Conservation (phyloP, 2,113 vertebrate genomes). For the Reinhardtius hippoglossoides region DNA sequence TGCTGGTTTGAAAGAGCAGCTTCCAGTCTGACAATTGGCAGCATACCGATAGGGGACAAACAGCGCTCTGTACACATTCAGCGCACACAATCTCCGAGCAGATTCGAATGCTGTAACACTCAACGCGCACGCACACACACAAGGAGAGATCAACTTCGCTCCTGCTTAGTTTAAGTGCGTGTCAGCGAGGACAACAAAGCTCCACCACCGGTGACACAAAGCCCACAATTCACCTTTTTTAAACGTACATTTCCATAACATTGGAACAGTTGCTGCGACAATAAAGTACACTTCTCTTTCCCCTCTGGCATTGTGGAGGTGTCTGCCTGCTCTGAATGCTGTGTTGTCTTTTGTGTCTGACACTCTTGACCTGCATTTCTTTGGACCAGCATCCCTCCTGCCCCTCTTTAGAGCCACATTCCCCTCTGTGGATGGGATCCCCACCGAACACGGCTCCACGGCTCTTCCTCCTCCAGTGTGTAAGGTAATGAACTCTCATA, state of each 20-base stretch:
- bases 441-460: slow-evolving; percentile 27
- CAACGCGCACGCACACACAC: slow-evolving; percentile 34
- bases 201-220: slow-evolving; percentile 53
- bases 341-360: slow-evolving; percentile 67
- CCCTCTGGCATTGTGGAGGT: slow-evolving; percentile 57
- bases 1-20: slow-evolving; percentile 73
- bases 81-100: slow-evolving; percentile 35
- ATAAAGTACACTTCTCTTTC: slow-evolving; percentile 68
- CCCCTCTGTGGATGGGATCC: slow-evolving; percentile 32
- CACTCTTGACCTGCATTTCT: slow-evolving; percentile 74
- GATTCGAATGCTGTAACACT: slow-evolving; percentile 40
- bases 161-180: slow-evolving; percentile 58
- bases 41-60: slow-evolving; percentile 69
- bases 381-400: slow-evolving; percentile 46
- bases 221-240: slow-evolving; percentile 66
- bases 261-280: slow-evolving; percentile 71
- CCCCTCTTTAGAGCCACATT: slow-evolving; percentile 51
- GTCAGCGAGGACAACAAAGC: slow-evolving; percentile 53
- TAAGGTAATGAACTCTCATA: slow-evolving; percentile 66
- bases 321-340: slow-evolving; percentile 59
- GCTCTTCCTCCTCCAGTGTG: slow-evolving; percentile 45
- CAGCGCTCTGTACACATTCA: slow-evolving; percentile 48
- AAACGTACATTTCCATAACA: slow-evolving; percentile 75
- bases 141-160: slow-evolving; percentile 45
- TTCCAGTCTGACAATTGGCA: slow-evolving; percentile 72